phyloP scores from a whole-genome alignment of 2,113 vertebrate genomes.

The Lepisosteus oculatus region DNA sequence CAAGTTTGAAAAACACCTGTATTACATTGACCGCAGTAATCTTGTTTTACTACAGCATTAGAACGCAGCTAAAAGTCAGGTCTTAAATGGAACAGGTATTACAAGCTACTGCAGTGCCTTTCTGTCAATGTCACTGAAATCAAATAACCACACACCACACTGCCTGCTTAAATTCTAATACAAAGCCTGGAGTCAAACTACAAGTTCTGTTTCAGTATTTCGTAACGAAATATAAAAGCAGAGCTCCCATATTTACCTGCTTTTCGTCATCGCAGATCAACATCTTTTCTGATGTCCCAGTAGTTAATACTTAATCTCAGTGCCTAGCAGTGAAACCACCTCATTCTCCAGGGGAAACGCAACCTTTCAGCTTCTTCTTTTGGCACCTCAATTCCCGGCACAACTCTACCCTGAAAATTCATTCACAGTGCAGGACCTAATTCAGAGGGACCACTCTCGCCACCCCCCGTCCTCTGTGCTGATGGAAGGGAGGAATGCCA shows the following conservation, averaged over 20 bases:
- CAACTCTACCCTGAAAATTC: constrained; percentile 14
- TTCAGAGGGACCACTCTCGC: neutral
- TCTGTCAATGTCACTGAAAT: neutral
- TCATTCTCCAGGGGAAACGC: neutral
- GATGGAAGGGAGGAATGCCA: constrained; percentile 14
- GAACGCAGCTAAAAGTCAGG: no score
- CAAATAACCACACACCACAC: neutral
- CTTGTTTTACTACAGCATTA: no score
- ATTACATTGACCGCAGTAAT: no score
- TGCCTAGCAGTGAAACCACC: neutral
- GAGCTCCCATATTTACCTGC: constrained; percentile 26
- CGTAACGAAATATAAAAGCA: neutral
- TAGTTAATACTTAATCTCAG: neutral
- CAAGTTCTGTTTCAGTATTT: neutral
- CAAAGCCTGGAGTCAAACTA: neutral
- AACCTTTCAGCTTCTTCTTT: neutral
- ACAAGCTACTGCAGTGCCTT: no score
- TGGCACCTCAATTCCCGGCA: neutral
- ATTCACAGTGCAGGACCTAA: constrained; percentile 14
- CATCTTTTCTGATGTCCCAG: neutral
- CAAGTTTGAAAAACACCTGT: no score
- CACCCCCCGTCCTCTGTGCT: neutral
- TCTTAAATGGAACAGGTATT: no score
- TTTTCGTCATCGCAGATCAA: constrained; percentile 4
- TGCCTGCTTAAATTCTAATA: neutral